Conservation (phyloP, 2,113 vertebrate species). For the Sylvia atricapilla region DNA sequence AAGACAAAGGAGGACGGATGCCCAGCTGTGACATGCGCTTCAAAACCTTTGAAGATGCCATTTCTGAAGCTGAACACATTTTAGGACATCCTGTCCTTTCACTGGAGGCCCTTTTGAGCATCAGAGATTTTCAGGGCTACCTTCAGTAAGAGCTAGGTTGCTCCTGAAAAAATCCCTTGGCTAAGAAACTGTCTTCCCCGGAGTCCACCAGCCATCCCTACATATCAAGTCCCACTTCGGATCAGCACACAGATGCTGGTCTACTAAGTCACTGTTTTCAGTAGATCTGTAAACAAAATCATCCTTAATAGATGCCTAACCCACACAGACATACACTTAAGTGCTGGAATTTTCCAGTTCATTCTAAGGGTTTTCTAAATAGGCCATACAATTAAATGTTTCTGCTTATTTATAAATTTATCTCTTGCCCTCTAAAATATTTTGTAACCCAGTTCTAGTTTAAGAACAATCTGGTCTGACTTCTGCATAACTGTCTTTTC, state of each 20-base stretch:
- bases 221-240: neutral
- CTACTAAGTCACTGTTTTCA: neutral
- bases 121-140: constrained; percentile 69
- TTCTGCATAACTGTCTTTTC: neutral
- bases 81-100: constrained; percentile 62
- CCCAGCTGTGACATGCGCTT: constrained; percentile 36
- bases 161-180: neutral
- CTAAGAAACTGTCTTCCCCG: neutral
- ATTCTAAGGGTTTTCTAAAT: neutral
- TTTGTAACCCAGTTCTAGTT: neutral
- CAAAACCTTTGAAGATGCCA: constrained; percentile 67
- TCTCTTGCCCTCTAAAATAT: neutral
- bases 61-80: constrained; percentile 65
- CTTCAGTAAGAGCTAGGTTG: constrained; percentile 63
- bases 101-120: constrained; percentile 45
- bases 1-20: constrained; percentile 53
- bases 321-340: neutral
- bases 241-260: neutral
- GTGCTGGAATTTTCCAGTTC: neutral
- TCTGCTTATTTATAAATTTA: neutral
- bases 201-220: neutral
- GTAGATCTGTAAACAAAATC: neutral
- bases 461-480: neutral
- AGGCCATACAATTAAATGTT: neutral
- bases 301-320: neutral